Percentiles rank a stretch among this genome's conserved stretches.
phyloP scores from a whole-genome alignment of 2,113 vertebrate species.

The Panthera uncia region DNA sequence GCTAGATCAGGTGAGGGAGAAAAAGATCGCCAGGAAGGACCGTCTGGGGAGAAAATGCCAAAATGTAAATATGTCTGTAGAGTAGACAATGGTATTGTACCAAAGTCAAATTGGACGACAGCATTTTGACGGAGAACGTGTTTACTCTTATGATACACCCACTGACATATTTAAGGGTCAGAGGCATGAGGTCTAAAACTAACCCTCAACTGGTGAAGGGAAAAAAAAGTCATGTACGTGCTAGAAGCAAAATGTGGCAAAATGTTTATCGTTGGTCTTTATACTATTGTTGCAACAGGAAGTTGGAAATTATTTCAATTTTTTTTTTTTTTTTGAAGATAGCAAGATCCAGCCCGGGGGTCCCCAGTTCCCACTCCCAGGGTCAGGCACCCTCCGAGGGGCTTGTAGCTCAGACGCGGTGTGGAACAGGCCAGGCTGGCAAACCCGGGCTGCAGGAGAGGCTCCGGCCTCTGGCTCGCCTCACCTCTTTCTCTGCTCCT shows the following conservation, averaged over 20 bases:
- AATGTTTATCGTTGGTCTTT: not conserved
- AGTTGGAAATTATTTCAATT: not conserved
- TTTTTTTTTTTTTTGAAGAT: not conserved
- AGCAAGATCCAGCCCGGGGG: not conserved
- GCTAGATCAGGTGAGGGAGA: too few relatives aligned
- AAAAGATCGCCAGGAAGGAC: not conserved
- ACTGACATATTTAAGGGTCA: not conserved
- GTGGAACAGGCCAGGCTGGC: too few relatives aligned
- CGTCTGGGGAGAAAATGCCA: not conserved
- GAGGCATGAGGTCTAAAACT: not conserved
- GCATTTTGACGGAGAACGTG: not conserved
- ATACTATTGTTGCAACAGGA: not conserved
- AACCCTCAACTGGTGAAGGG: not conserved
- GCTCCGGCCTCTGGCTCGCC: not conserved
- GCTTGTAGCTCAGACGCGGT: not conserved
- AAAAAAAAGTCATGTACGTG: not conserved
- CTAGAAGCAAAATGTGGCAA: not conserved
- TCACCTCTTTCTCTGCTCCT: not conserved
- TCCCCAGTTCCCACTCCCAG: not conserved
- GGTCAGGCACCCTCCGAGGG: not conserved
- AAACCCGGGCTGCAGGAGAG: not conserved
- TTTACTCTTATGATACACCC: too few relatives aligned
- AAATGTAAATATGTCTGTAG: not conserved
- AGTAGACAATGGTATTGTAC: not conserved
- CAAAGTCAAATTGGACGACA: not conserved